Conservation (phyloP, 2,888 invertebrate species). For the Diadegma fenestrale region DNA sequence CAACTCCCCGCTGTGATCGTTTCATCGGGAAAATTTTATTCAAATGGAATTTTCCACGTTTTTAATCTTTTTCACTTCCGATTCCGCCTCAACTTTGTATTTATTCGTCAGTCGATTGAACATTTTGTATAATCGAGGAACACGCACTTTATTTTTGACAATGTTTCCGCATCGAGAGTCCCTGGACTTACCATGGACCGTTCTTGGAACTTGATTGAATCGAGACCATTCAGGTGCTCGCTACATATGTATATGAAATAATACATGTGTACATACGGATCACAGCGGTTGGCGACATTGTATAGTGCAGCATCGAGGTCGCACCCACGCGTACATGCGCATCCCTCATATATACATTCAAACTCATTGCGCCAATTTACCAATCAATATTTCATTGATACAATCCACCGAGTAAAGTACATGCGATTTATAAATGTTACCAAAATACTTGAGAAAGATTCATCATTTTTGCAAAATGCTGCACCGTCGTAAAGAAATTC, state of each 20-base stretch:
- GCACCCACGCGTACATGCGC: constrained; percentile 22
- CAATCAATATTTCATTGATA: constrained; percentile 43
- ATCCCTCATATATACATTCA: constrained; percentile 2
- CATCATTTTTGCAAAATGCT: neutral
- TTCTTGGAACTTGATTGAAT: constrained; percentile 39
- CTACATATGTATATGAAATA: neutral
- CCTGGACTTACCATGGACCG: constrained; percentile 11
- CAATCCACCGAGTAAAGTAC: constrained; percentile 15
- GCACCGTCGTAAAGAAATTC: neutral
- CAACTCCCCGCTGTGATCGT: neutral
- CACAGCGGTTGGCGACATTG: constrained; percentile 3
- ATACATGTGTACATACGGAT: neutral
- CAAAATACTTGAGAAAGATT: neutral
- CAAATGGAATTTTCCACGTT: neutral
- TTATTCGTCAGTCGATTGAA: neutral
- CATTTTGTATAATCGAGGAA: neutral
- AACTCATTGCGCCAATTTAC: constrained; percentile 43
- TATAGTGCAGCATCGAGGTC: constrained; percentile 24
- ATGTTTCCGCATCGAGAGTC: constrained; percentile 1
- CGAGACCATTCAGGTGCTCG: constrained; percentile 45
- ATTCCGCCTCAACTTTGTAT: neutral
- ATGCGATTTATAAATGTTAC: neutral
- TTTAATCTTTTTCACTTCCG: neutral
- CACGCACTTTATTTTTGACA: neutral
- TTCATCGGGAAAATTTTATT: neutral